Conservation (phyloP, 2,113 vertebrate species). For the Orthonyx spaldingii region DNA sequence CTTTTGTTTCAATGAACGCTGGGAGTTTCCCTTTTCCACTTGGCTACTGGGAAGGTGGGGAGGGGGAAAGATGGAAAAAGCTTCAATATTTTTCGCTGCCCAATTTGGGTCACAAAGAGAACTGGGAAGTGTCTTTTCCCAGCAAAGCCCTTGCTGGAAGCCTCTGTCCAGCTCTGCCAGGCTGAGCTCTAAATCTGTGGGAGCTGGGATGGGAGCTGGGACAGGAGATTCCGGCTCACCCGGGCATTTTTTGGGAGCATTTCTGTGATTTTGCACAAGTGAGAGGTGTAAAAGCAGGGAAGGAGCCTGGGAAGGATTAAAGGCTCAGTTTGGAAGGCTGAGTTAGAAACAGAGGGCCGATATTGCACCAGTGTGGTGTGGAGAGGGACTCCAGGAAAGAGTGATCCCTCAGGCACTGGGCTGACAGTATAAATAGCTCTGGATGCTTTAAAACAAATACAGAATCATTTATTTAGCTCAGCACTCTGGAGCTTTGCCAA, state of each 20-base stretch:
- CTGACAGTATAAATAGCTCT: neutral
- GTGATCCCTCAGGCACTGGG: neutral
- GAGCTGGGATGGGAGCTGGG: neutral
- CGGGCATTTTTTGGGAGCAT: accelerated
- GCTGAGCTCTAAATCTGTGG: neutral
- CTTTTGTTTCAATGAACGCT: neutral
- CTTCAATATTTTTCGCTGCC: neutral
- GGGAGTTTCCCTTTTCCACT: neutral
- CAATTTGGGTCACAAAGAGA: neutral
- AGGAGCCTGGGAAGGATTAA: neutral
- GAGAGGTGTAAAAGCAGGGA: neutral
- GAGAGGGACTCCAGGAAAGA: neutral
- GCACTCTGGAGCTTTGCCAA: neutral
- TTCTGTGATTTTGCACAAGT: neutral
- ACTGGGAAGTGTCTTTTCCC: neutral
- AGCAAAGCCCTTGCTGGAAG: neutral
- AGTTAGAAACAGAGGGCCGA: neutral
- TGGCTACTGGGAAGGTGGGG: neutral
- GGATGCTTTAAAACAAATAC: neutral
- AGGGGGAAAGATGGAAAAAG: neutral
- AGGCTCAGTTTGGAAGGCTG: neutral
- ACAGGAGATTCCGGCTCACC: accelerated
- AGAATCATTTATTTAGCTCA: neutral
- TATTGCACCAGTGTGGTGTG: neutral
- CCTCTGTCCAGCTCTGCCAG: neutral